These are phyloP conservation scores for Brienomyrus longianalis DNA, from an alignment of 2,113 vertebrate genomes.

Conservation along the genomic window DNA sequence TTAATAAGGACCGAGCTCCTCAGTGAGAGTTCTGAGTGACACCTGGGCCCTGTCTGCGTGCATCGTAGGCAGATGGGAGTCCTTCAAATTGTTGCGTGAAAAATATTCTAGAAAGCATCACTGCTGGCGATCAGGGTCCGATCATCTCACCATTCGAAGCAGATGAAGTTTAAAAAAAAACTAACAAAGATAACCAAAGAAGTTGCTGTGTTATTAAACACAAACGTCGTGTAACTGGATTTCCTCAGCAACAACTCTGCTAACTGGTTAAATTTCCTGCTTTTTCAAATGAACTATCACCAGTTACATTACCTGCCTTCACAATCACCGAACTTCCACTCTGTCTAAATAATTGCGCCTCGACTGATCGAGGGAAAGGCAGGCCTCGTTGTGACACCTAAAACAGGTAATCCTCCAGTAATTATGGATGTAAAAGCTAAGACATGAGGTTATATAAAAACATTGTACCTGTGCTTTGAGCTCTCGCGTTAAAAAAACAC, in stretches of 20 bases:
- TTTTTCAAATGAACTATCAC: background rate
- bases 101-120: background rate
- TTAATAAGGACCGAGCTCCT: background rate
- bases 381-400: background rate
- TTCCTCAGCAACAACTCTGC: background rate
- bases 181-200: background rate
- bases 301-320: background rate
- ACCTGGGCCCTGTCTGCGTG: background rate
- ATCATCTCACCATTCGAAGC: background rate
- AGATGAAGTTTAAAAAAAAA: background rate
- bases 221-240: background rate
- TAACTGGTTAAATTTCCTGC: background rate
- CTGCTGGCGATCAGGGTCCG: background rate
- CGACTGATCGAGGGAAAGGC: background rate
- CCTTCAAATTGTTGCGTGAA: background rate
- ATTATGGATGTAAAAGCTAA: slow-evolving; percentile 24
- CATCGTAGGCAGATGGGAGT: background rate
- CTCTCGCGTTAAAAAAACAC: slow-evolving; percentile 44
- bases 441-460: slow-evolving; percentile 42
- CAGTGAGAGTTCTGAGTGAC: background rate
- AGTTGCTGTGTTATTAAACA: background rate
- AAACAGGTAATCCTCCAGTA: background rate
- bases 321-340: background rate
- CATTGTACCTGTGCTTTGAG: slow-evolving; percentile 74
- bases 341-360: background rate